Conservation (phyloP, 2,113 vertebrate genomes). For the Himantopus leucocephalus region DNA sequence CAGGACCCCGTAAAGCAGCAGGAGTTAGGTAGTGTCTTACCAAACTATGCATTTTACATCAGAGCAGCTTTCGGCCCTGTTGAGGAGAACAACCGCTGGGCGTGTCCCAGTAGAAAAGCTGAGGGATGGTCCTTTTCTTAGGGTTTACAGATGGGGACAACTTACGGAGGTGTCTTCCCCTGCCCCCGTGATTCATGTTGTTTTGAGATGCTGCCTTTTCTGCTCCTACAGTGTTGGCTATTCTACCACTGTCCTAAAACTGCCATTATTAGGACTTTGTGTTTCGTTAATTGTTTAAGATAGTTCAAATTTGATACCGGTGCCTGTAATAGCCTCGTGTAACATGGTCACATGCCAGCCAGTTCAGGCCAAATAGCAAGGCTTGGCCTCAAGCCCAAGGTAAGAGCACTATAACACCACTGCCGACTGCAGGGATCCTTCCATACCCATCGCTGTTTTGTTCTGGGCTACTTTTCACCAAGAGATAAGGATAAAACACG, state of each 20-base stretch:
- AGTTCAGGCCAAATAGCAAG: background rate
- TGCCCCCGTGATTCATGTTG: background rate
- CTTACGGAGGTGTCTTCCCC: background rate
- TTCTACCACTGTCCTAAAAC: background rate
- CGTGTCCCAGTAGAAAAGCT: background rate
- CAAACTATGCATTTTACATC: background rate
- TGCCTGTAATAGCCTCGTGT: background rate
- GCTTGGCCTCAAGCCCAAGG: background rate
- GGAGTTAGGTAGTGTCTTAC: background rate
- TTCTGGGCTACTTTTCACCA: background rate
- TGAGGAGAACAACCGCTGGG: background rate
- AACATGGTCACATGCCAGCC: background rate
- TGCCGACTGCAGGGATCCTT: background rate
- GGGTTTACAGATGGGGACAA: background rate
- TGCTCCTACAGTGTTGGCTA: background rate
- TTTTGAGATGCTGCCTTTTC: background rate
- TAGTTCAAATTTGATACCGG: background rate
- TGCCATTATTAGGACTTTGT: background rate
- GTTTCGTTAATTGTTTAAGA: background rate
- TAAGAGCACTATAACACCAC: background rate
- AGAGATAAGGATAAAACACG: background rate
- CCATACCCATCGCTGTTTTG: background rate
- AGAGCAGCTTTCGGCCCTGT: background rate
- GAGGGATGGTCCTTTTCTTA: background rate
- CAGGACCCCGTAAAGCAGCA: fast-evolving